Evolutionary conservation across 2,888 invertebrate genomes (phyloP).

Genomic region (Athetis lepigone): DNA sequence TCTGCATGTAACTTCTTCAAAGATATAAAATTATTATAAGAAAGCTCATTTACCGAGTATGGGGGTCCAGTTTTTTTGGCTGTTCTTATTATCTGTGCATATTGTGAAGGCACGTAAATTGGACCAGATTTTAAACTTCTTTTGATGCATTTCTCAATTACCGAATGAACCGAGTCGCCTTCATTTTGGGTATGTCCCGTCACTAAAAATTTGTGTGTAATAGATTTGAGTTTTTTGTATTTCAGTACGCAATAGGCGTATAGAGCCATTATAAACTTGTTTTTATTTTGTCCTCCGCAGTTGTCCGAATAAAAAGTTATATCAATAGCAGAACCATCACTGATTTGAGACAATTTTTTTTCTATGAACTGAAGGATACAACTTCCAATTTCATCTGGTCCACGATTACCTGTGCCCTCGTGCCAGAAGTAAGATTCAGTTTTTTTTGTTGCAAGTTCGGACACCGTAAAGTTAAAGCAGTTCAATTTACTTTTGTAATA

Average conservation of each 20-base stretch:
- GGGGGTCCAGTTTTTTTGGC: too few relatives aligned
- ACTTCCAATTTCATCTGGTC: conserved; percentile 31
- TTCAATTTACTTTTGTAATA: conserved; percentile 28
- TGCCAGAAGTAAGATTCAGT: conserved; percentile 49
- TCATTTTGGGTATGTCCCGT: conserved; percentile 5
- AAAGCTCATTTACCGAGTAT: too few relatives aligned
- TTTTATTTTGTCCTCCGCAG: conserved; percentile 33
- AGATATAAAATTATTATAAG: not conserved
- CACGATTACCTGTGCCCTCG: conserved; percentile 32
- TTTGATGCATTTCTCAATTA: conserved; percentile 14
- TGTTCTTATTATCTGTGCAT: conserved; percentile 16
- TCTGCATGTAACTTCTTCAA: conserved; percentile 3
- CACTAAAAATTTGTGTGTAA: conserved; percentile 23
- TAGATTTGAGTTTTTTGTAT: conserved; percentile 15
- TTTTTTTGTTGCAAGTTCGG: not conserved
- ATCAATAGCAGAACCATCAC: conserved; percentile 3
- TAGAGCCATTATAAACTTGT: conserved; percentile 1
- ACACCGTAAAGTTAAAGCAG: conserved; percentile 25
- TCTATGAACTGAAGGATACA: conserved; percentile 17
- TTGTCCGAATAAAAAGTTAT: conserved; percentile 11
- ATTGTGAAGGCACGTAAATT: conserved; percentile 22
- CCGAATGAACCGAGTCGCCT: conserved; percentile 14
- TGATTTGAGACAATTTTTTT: not conserved
- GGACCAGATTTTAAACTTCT: conserved; percentile 3
- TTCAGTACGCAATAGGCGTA: conserved; percentile 1